Evolutionary conservation across 2,113 vertebrate genomes (phyloP), one percentile per base, ranked within the genome.

Genomic region (Chauna torquata): DNA sequence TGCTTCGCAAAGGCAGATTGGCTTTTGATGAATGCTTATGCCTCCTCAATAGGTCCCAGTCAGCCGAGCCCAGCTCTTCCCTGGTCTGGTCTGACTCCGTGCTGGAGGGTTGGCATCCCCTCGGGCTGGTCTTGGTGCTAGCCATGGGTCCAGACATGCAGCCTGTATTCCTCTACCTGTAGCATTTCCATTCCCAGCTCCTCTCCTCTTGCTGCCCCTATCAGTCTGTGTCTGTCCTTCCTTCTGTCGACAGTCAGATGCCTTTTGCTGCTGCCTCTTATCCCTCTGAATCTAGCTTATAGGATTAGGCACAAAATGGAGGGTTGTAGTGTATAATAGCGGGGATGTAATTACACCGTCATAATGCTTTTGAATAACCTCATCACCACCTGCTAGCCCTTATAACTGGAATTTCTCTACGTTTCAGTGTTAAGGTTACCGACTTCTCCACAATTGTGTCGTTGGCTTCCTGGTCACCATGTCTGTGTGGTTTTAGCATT

Each of bases 311-410:
- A 1, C 6, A 74, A 91, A 93, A 82, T 4, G 30, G 59, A 92
- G 71, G 90, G 86, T 68, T 94, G 92, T 38, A 57, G 72, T 8
- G 1, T 81, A 52, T 94, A 94, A 90, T 78, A 92, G 86, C 5
- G 11, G 80, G 94, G 91, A 90, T 92, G 86, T 93, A 96, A 96
- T 96, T 95, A 85, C 87, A 79, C 84, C 5, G 0, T 57, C 88
- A 88, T 90, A 68, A 65, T 58, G 94, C 92, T 92, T 88, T 90
- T 70, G 92, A 91, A 85, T 55, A 92, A 80, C 86, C 75, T 91
- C 79, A 3, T 65, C 90, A 34, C 84, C 92, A n/a, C 83, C 83
- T 57, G 57, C 91, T 30, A 69, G 81, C 75, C 80, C 83, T 77
- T 52, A 1, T 34, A 82, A 23, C 40, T 9, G 75, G 84, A 50